Percentiles rank a stretch among this genome's conserved stretches.
Conservation (phyloP, 2,888 invertebrate species). For the Drosophila cyrtoloma region DNA sequence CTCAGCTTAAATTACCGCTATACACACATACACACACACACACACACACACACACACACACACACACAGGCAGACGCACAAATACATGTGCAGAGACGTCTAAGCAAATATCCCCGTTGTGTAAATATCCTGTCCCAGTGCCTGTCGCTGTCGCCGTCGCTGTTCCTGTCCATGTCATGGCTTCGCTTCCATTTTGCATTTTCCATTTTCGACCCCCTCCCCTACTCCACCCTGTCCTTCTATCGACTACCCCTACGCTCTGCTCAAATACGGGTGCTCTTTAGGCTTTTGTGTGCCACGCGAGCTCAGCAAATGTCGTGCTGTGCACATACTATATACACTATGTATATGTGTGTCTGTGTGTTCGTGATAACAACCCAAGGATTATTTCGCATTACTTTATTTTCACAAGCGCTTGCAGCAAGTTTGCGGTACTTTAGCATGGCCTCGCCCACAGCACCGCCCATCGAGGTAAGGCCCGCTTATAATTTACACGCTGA, state of each 20-base stretch:
- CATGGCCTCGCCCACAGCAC: constrained; percentile 53
- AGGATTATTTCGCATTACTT: constrained; percentile 81
- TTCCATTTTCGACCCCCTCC: constrained; percentile 53
- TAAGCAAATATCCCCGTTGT: constrained; percentile 73
- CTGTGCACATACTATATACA: constrained; percentile 37
- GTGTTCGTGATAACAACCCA: constrained; percentile 77
- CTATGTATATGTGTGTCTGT: constrained; percentile 38
- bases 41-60: constrained; percentile 16
- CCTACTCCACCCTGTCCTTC: background rate
- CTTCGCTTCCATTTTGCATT: constrained; percentile 72
- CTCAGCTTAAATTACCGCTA: constrained; percentile 65
- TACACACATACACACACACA: constrained; percentile 19
- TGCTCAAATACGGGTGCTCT: constrained; percentile 64
- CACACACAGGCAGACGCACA: constrained; percentile 3
- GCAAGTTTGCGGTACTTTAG: constrained; percentile 78
- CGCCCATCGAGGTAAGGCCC: constrained; percentile 45
- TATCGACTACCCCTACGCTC: background rate
- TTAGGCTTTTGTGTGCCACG: constrained; percentile 74
- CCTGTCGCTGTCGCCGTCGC: constrained; percentile 18
- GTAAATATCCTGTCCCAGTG: constrained; percentile 68
- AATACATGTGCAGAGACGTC: constrained; percentile 36
- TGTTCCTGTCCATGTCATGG: constrained; percentile 48
- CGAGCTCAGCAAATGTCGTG: constrained; percentile 64
- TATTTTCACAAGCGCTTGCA: constrained; percentile 79
- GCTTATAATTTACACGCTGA: constrained; percentile 80